These are phyloP conservation scores for Anthoscopus minutus DNA, from an alignment of 2,113 vertebrate species.

Conservation along the genomic window DNA sequence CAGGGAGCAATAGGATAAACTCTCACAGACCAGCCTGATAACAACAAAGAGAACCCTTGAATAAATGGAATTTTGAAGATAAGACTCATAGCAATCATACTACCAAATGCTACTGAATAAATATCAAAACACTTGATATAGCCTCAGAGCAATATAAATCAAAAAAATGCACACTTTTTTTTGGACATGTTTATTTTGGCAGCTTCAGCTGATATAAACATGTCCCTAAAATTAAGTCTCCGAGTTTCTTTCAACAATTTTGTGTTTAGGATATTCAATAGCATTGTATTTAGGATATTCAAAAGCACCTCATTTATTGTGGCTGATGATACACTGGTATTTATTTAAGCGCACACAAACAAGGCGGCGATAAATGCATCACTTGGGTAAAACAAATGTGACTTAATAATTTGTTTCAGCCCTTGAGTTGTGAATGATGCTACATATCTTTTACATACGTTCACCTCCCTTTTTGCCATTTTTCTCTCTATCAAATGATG, in stretches of 20 bases:
- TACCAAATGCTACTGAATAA: constrained; percentile 2
- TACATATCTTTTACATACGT: neutral
- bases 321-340: neutral
- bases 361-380: neutral
- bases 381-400: neutral
- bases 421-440: neutral
- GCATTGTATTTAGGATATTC: neutral
- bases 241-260: neutral
- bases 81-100: neutral
- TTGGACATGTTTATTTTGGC: neutral
- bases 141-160: neutral
- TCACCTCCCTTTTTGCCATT: neutral
- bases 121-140: neutral
- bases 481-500: neutral
- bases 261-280: neutral
- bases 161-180: neutral
- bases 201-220: neutral
- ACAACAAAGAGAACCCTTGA: constrained; percentile 23
- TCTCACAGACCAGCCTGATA: constrained; percentile 27
- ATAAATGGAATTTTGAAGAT: constrained; percentile 51
- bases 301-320: neutral
- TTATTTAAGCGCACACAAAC: neutral
- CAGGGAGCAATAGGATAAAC: constrained; percentile 25
- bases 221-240: neutral
- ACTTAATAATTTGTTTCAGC: neutral